Percentiles rank a stretch among this genome's conserved stretches.
Evolutionary conservation across 2,888 invertebrate species (phyloP).

Genomic region (Rotaria sp.): DNA sequence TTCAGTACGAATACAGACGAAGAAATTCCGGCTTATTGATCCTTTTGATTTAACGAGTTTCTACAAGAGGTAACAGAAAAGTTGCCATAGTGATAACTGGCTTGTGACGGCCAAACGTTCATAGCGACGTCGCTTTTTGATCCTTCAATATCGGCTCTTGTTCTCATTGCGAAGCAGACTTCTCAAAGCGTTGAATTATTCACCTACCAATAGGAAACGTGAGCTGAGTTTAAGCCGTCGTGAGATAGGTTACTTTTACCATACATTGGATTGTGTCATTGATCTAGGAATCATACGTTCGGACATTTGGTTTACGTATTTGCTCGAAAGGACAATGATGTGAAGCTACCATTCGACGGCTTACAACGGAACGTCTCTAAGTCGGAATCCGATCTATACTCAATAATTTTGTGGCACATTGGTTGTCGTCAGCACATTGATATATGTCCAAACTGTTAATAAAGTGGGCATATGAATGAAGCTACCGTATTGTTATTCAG

Average conservation of each 20-base stretch:
- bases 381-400: slow-evolving; percentile 63
- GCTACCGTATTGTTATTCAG: not conserved
- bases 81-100: slow-evolving; percentile 68
- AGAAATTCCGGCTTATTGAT: slow-evolving; percentile 66
- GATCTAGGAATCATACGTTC: slow-evolving; percentile 58
- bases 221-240: slow-evolving; percentile 44
- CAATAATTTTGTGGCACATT: slow-evolving; percentile 12
- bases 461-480: not conserved
- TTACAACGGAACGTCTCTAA: slow-evolving; percentile 61
- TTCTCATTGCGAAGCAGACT: slow-evolving; percentile 69
- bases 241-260: slow-evolving; percentile 24
- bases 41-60: slow-evolving; percentile 60
- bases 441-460: slow-evolving; percentile 20
- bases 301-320: slow-evolving; percentile 63
- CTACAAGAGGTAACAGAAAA: slow-evolving; percentile 67
- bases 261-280: slow-evolving; percentile 42
- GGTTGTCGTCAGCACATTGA: slow-evolving; percentile 12
- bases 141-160: slow-evolving; percentile 70
- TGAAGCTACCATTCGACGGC: slow-evolving; percentile 65
- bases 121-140: slow-evolving; percentile 67
- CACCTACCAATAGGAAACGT: slow-evolving; percentile 65
- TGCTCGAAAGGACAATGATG: slow-evolving; percentile 61
- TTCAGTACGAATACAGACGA: slow-evolving; percentile 64
- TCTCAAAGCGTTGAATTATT: slow-evolving; percentile 68
- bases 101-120: slow-evolving; percentile 64